Conservation (phyloP, 2,797 vertebrate species). For the Danio aesculapii region DNA sequence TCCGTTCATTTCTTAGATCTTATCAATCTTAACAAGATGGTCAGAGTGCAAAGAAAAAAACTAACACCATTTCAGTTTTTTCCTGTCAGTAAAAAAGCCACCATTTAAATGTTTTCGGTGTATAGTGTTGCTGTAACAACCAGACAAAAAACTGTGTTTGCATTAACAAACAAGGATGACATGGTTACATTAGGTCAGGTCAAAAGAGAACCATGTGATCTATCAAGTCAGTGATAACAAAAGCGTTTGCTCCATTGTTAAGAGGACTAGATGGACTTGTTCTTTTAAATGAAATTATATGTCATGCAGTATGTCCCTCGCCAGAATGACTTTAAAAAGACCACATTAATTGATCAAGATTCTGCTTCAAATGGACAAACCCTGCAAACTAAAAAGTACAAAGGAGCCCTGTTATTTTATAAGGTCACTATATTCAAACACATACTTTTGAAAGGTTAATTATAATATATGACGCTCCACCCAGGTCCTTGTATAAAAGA, state of each 20-base stretch:
- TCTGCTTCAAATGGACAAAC: neutral
- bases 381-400: neutral
- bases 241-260: neutral
- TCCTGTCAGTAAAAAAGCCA: neutral
- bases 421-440: neutral
- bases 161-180: conserved; percentile 22
- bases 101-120: neutral
- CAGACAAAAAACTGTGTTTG: conserved; percentile 15
- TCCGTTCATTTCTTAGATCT: conserved; percentile 25
- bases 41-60: neutral
- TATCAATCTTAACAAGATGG: conserved; percentile 6
- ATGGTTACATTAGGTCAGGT: neutral
- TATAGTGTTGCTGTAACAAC: neutral
- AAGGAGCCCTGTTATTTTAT: neutral
- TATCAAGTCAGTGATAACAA: neutral
- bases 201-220: conserved; percentile 30
- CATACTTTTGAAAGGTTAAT: neutral
- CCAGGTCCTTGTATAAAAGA: neutral
- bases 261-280: conserved; percentile 12
- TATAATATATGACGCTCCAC: neutral
- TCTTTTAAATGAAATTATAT: neutral
- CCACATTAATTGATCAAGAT: neutral
- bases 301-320: neutral
- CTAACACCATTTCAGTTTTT: neutral
- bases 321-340: conserved; percentile 1